Evolutionary conservation across 1,140 invertebrate species (phyloP).

Genomic region (Galendromus occidentalis): DNA sequence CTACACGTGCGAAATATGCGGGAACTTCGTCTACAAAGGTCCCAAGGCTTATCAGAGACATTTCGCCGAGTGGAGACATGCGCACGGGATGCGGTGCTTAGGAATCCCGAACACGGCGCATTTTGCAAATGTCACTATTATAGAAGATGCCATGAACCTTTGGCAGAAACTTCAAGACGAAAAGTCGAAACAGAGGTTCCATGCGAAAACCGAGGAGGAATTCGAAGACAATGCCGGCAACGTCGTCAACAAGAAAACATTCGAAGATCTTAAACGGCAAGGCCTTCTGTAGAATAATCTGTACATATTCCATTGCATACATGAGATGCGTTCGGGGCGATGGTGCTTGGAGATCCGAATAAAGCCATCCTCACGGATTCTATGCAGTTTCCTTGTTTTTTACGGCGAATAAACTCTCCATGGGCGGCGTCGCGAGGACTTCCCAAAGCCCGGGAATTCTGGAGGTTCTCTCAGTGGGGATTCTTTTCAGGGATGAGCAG

Average conservation of each 20-base stretch:
- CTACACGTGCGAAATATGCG: slow-evolving; percentile 98
- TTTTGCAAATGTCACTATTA: slow-evolving; percentile 97
- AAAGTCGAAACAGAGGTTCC: slow-evolving; percentile 86
- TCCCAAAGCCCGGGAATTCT: too few relatives aligned
- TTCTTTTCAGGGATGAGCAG: too few relatives aligned
- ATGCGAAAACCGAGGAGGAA: slow-evolving; percentile 79
- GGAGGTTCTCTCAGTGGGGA: too few relatives aligned
- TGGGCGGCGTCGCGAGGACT: too few relatives aligned
- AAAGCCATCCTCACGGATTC: too few relatives aligned
- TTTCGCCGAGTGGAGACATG: slow-evolving; percentile 98
- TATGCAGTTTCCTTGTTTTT: too few relatives aligned
- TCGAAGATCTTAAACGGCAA: slow-evolving; percentile 93
- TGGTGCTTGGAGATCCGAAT: too few relatives aligned
- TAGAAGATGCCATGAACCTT: slow-evolving; percentile 87
- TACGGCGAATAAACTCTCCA: too few relatives aligned
- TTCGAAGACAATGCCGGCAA: slow-evolving; percentile 97
- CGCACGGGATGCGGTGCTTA: slow-evolving; percentile 95
- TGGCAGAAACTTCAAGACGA: slow-evolving; percentile 93
- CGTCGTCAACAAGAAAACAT: slow-evolving; percentile 95
- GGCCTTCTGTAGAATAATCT: slow-evolving; percentile 52
- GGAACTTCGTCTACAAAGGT: slow-evolving; percentile 97
- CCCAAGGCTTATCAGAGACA: slow-evolving; percentile 99
- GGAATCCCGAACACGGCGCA: slow-evolving; percentile 99
- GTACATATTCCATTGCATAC: slow-evolving; percentile 9
- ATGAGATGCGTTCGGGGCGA: too few relatives aligned